These are phyloP conservation scores for Cyanocitta stelleri DNA, from an alignment of 2,113 vertebrate genomes.

Conservation along the genomic window DNA sequence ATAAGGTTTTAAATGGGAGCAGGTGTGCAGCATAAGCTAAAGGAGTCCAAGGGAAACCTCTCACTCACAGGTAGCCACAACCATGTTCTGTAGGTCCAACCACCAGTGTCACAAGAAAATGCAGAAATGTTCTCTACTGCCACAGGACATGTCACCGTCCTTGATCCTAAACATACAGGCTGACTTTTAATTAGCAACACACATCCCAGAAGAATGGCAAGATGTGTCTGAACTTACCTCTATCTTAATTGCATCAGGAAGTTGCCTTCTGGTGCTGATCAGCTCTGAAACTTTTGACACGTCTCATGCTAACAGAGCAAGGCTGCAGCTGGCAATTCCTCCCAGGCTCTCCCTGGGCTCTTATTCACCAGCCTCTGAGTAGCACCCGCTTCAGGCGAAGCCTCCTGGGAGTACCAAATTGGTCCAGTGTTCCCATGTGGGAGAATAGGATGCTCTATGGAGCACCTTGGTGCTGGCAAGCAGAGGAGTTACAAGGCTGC, in stretches of 20 bases:
- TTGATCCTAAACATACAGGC: neutral
- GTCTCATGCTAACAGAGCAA: accelerated
- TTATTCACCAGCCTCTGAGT: neutral
- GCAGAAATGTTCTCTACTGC: neutral
- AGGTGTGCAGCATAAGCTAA: neutral
- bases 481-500: neutral
- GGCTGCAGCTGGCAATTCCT: neutral
- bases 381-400: accelerated
- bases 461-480: neutral
- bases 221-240: neutral
- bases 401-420: accelerated
- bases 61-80: neutral
- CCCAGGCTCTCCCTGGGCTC: neutral
- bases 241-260: constrained; percentile 31
- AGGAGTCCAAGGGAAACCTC: neutral
- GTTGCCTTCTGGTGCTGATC: neutral
- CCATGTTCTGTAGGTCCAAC: neutral
- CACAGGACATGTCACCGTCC: accelerated
- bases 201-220: neutral
- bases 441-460: neutral
- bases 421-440: accelerated
- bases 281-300: neutral
- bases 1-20: neutral
- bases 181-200: neutral
- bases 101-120: neutral